phyloP scores from a whole-genome alignment of 92 coral and sea anemone genomes.

The Hydrozoanthus gracilis region DNA sequence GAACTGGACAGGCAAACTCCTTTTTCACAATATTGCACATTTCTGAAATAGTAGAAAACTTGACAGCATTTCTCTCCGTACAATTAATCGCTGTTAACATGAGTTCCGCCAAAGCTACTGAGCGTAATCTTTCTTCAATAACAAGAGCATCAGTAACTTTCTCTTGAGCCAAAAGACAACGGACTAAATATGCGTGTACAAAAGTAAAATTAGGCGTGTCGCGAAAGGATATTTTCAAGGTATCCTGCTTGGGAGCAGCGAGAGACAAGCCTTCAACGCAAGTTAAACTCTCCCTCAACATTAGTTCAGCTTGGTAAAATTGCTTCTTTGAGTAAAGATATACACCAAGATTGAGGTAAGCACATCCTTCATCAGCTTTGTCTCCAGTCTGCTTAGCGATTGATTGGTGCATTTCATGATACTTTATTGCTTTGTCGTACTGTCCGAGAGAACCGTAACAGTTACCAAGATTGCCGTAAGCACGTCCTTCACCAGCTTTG shows the following conservation, averaged over 20 bases:
- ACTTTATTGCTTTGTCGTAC: no score
- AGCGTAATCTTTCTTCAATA: neutral
- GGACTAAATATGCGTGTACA: neutral
- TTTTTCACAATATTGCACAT: neutral
- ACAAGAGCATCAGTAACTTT: neutral
- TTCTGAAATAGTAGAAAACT: neutral
- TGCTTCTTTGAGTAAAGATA: neutral
- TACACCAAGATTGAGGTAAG: neutral
- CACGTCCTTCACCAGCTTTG: neutral
- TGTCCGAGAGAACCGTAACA: no score
- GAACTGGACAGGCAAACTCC: neutral
- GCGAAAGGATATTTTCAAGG: neutral
- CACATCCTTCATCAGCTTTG: neutral
- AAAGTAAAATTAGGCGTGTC: neutral
- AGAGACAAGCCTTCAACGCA: neutral
- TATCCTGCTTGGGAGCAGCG: conserved; percentile 9
- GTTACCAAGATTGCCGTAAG: neutral
- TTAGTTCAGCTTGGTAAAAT: neutral
- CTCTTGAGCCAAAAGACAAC: neutral
- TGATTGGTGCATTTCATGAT: neutral
- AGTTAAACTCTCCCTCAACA: neutral
- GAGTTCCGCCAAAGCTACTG: neutral
- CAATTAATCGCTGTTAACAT: neutral
- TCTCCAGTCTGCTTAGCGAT: neutral
- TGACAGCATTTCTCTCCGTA: neutral